phyloP scores from a whole-genome alignment of 53 echinoderm and acorn worm species.

The Mesocentrotus franciscanus region DNA sequence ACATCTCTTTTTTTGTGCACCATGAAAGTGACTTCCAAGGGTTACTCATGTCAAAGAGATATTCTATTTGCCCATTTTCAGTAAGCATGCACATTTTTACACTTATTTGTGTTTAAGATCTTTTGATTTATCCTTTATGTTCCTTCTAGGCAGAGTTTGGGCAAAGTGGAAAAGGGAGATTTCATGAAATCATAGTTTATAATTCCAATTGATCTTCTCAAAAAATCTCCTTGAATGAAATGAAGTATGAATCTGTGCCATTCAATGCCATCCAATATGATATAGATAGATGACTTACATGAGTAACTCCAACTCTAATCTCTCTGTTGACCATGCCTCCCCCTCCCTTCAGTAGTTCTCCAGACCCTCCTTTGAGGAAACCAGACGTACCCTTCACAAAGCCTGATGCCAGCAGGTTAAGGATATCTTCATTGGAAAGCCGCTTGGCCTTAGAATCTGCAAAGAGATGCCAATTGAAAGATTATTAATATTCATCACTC shows the following conservation, averaged over 20 bases:
- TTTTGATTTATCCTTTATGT: no score
- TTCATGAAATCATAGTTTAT: no score
- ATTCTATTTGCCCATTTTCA: no score
- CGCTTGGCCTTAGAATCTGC: slow-evolving; percentile 88
- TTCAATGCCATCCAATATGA: not conserved
- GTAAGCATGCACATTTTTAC: no score
- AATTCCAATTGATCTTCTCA: not conserved
- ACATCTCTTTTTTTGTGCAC: no score
- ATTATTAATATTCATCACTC: not conserved
- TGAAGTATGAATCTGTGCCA: not conserved
- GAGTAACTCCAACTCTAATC: slow-evolving; percentile 95
- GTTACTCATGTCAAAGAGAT: no score
- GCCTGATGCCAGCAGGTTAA: slow-evolving; percentile 86
- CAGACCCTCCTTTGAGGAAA: slow-evolving; percentile 86
- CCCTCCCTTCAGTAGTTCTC: slow-evolving; percentile 85
- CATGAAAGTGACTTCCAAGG: no score
- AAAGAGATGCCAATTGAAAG: slow-evolving; percentile 12
- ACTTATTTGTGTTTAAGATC: no score
- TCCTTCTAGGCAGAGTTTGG: no score
- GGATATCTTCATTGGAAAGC: slow-evolving; percentile 79
- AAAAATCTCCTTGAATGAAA: not conserved
- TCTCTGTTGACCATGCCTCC: slow-evolving; percentile 91
- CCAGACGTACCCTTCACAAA: slow-evolving; percentile 95
- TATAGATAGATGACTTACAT: slow-evolving; percentile 77
- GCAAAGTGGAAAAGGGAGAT: no score